phyloP scores from a whole-genome alignment of 2,113 vertebrate genomes.

The Alexandromys fortis region DNA sequence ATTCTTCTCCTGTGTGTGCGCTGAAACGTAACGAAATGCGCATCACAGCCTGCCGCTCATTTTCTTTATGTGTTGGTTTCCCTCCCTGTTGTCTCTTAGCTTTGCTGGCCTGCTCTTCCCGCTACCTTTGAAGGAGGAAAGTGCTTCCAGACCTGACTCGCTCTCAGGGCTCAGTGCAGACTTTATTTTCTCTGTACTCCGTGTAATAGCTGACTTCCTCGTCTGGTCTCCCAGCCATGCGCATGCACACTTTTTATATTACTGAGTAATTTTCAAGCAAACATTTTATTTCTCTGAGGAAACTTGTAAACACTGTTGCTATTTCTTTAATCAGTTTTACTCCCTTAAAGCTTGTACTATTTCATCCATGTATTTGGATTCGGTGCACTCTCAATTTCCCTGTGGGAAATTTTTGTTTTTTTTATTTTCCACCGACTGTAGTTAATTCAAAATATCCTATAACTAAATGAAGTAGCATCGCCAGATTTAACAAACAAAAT shows the following conservation, averaged over 20 bases:
- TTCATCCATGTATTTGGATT: neutral
- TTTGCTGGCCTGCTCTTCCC: neutral
- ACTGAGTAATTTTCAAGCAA: neutral
- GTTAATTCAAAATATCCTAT: constrained; percentile 12
- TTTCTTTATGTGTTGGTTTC: neutral
- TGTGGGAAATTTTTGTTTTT: neutral
- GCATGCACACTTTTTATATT: neutral
- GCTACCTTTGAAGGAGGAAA: neutral
- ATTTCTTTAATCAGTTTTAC: constrained; percentile 11
- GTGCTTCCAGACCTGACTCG: neutral
- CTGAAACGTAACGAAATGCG: neutral
- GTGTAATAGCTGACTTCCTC: neutral
- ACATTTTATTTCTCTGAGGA: constrained; percentile 36
- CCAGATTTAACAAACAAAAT: constrained; percentile 16
- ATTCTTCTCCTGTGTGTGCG: neutral
- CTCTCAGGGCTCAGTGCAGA: neutral
- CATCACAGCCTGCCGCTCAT: neutral
- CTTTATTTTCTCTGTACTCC: neutral
- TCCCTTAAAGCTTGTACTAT: neutral
- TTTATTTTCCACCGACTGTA: neutral
- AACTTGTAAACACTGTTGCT: neutral
- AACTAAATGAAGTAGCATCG: neutral
- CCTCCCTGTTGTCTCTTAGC: neutral
- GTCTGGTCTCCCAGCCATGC: neutral
- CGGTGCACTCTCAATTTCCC: neutral